Evolutionary conservation across 92 coral and sea anemone species (phyloP).

Genomic region (Actinernus sp.): DNA sequence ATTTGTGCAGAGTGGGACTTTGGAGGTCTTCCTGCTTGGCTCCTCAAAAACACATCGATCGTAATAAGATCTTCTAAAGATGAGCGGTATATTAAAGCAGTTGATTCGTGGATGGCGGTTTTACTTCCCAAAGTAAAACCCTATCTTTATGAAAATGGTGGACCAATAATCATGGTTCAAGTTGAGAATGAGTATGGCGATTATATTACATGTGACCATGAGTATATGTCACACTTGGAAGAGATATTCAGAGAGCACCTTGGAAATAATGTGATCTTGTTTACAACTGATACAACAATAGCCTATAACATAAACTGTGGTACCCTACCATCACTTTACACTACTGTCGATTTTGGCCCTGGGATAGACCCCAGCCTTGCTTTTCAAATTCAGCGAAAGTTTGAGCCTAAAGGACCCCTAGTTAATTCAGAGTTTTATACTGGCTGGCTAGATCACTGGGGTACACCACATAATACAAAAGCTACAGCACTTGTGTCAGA

Average conservation of each 20-base stretch:
- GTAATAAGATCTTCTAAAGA: constrained; percentile 77
- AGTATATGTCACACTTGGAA: constrained; percentile 82
- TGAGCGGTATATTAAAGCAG: constrained; percentile 73
- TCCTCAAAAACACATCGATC: constrained; percentile 79
- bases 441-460: constrained; percentile 95
- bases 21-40: constrained; percentile 98
- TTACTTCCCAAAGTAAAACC: constrained; percentile 81
- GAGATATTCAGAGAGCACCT: constrained; percentile 80
- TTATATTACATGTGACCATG: constrained; percentile 76
- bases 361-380: constrained; percentile 59
- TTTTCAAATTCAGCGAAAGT: constrained; percentile 75
- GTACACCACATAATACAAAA: constrained; percentile 71
- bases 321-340: constrained; percentile 83
- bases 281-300: constrained; percentile 59
- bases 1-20: constrained; percentile 98
- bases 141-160: constrained; percentile 82
- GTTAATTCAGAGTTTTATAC: constrained; percentile 94
- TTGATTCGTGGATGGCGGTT: constrained; percentile 92
- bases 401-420: constrained; percentile 82
- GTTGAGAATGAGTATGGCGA: constrained; percentile 96
- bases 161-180: constrained; percentile 90
- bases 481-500: constrained; percentile 54
- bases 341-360: constrained; percentile 94
- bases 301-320: constrained; percentile 69
- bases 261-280: constrained; percentile 82